These are phyloP conservation scores for Eospalax fontanierii DNA, from an alignment of 2,797 vertebrate species.

Conservation along the genomic window DNA sequence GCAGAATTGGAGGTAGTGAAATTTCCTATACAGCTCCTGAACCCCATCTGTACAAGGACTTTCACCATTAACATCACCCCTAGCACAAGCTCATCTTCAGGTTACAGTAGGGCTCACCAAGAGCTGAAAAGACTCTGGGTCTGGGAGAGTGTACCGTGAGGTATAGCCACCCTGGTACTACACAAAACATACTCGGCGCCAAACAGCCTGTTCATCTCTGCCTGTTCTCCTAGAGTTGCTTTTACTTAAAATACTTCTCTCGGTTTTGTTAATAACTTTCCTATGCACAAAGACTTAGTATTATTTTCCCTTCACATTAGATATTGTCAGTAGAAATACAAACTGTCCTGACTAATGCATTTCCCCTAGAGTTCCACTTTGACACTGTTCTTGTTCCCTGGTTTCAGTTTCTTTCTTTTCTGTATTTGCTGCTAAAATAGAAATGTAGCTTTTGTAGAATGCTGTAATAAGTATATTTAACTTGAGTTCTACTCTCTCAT, in stretches of 20 bases:
- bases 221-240: not conserved
- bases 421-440: not conserved
- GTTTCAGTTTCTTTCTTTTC: not conserved
- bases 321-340: conserved; percentile 24
- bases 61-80: not conserved
- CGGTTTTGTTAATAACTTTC: conserved; percentile 17
- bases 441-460: conserved; percentile 12
- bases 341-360: not conserved
- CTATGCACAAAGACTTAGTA: not conserved
- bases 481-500: not conserved
- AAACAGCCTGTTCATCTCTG: not conserved
- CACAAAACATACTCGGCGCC: not conserved
- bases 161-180: not conserved
- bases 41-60: not conserved
- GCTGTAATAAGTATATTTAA: not conserved
- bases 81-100: too few species aligned
- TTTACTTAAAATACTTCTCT: conserved; percentile 29
- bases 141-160: not conserved
- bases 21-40: not conserved
- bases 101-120: not conserved
- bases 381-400: not conserved
- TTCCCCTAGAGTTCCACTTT: not conserved
- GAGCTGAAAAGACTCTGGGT: not conserved
- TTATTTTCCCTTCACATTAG: not conserved
- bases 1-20: not conserved